Base-by-base conservation (phyloP, 2,888 invertebrate genomes). In the Dichetophora obliterata region DNA sequence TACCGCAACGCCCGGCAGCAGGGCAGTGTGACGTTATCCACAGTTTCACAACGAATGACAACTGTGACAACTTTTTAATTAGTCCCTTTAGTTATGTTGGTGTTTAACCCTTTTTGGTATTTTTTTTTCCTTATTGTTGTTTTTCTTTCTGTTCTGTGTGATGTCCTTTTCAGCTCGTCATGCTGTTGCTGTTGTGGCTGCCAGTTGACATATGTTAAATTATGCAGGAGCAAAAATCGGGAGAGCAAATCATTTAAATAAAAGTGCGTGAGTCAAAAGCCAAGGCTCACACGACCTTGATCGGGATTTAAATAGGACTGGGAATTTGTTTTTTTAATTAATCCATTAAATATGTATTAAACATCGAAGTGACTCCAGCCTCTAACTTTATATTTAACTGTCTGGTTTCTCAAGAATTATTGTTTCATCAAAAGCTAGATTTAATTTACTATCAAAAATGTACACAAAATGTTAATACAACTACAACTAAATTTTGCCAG, bases 41-140 rank as follows among this genome's bases (percentile, higher is more conserved):
- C 63, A 65, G 14, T 37, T 50, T 70, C 57, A 57, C 27, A 70
- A 37, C 34, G 70, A 61, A 27, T 61, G 72, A 72, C 72, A 72
- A 72, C 61, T 72, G 59, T 61, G 72, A 72, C 72, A 72, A 72
- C 61, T 72, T 61, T 72, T 72, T 72, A 72, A 72, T 72, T 72
- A 72, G 72, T 72, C 72, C 61, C 72, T 48, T 24, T 27, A 48
- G 72, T 48, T n/a, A n/a, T 50, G 50, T 22, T 27, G 43, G 8
- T 37, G 14, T 5, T 24, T 14, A 22, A 24, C 50, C 50, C 27
- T 68, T 50, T 50, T 19, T 24, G 1, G 14, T 0, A 8, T 50
- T 27, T 69, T 50, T 69, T 31, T 52, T 50, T 43, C 24, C 8
- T 22, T 19, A 11, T 22, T 5, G 6, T 69, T 6, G 52, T 31